Conservation (phyloP, 2,888 invertebrate species). For the Troides helena region DNA sequence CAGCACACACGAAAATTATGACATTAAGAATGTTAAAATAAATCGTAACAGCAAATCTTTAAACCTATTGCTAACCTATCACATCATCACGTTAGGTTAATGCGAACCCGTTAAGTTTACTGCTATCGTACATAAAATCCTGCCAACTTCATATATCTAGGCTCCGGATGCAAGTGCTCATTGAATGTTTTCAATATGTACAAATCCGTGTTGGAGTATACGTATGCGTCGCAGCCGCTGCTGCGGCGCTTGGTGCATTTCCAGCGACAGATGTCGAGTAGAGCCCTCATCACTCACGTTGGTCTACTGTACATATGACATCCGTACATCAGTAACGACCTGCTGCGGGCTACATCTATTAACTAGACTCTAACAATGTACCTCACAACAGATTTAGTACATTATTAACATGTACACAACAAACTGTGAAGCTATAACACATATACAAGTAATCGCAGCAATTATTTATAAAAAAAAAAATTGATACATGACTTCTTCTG, state of each 20-base stretch:
- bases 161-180: slow-evolving; percentile 35
- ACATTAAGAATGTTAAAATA: no score
- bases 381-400: neutral
- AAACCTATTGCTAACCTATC: no score
- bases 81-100: neutral
- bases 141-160: slow-evolving; percentile 28
- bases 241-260: slow-evolving; percentile 30
- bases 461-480: neutral
- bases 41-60: no score
- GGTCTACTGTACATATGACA: slow-evolving; percentile 32
- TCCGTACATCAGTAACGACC: slow-evolving; percentile 33
- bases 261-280: no score
- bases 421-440: no score
- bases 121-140: slow-evolving; percentile 32
- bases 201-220: slow-evolving; percentile 28
- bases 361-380: slow-evolving; percentile 29
- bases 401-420: neutral
- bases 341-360: slow-evolving; percentile 30
- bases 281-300: no score
- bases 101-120: neutral
- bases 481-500: neutral
- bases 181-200: slow-evolving; percentile 26
- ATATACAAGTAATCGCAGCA: no score
- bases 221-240: slow-evolving; percentile 31
- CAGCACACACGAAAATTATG: no score